Conservation (phyloP, 1,140 invertebrate genomes). For the Drosophila serrata region DNA sequence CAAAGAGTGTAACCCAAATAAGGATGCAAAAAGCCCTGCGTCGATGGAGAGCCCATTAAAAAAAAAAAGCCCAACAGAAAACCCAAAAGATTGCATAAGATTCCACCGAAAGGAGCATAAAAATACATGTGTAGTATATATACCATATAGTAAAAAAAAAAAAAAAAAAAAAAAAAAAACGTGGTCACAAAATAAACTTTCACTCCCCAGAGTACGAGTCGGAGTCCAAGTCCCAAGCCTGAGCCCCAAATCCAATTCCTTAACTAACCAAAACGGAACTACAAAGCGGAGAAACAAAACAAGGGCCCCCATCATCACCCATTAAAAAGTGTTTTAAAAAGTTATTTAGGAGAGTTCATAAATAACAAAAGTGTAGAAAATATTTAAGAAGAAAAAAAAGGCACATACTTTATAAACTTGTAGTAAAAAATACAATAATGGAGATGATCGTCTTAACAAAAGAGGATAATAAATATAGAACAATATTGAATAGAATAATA, state of each 20-base stretch:
- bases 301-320: conserved; percentile 20
- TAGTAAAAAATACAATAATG: not conserved
- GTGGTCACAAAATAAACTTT: conserved; percentile 61
- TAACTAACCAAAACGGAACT: conserved; percentile 69
- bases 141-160: not conserved
- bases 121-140: conserved; percentile 31
- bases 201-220: conserved; percentile 47
- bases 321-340: conserved; percentile 72
- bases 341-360: conserved; percentile 42
- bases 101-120: conserved; percentile 58
- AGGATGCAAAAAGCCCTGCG: conserved; percentile 45
- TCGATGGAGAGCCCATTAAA: too few relatives aligned
- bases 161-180: conserved; percentile 6
- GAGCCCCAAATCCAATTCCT: conserved; percentile 55
- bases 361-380: conserved; percentile 52
- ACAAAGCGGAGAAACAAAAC: conserved; percentile 32
- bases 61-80: conserved; percentile 34
- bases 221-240: conserved; percentile 14
- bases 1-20: conserved; percentile 32
- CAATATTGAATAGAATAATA: not conserved
- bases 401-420: not conserved
- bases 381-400: conserved; percentile 1
- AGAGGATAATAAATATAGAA: not conserved
- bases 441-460: too few relatives aligned
- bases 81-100: conserved; percentile 57